Evolutionary conservation across 37 sponge, comb jelly and placozoan species (phyloP), one percentile per base, ranked within the genome.

Genomic region (Bolinopsis microptera): DNA sequence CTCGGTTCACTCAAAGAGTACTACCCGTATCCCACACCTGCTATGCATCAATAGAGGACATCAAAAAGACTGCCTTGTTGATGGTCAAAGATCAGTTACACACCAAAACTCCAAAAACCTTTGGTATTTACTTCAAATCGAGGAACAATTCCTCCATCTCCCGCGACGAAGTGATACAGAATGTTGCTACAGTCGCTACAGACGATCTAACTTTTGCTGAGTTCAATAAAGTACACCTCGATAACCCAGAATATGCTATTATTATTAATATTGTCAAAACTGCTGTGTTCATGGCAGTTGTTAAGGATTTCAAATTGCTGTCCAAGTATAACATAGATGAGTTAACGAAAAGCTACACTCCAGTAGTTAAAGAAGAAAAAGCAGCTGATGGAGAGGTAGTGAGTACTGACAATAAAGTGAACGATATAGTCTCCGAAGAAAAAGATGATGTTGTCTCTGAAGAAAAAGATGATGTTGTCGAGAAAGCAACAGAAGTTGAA

Each of bases 261-360:
- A 39, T 94, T 18, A 96, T 95, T 21, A 95, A 97, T 82, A 93
- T 97, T 18, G 69, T 97, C 28, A 95, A 97, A 95, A 95, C 69
- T 26, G 69, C 94, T 0, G 96, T 95, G 38, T 95, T 95, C 83
- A 68, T 97, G 94, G 93, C 94, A 61, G 96, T 96, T 36, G 94
- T 97, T 32, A 96, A 93, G 32, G 96, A 97, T 83, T 97, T 94
- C 90, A 23, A 94, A 37, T 93, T 86, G 32, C 39, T 97, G 38
- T 93, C 93, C 36, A 95, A 94, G 83, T 97, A 97, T 93, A 97
- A 97, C 92, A 93, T 97, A 30, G 95, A 96, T 34, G 86, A 93
- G 13, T 33, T 96, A 27, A 93, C 69, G 21, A 88, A 93, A 24
- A 67, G 39, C 3, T 36, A 35, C 69, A 1, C 92, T n/a, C 69